These are phyloP conservation scores for Edolisoma coerulescens DNA, from an alignment of 2,113 vertebrate genomes.

Conservation along the genomic window DNA sequence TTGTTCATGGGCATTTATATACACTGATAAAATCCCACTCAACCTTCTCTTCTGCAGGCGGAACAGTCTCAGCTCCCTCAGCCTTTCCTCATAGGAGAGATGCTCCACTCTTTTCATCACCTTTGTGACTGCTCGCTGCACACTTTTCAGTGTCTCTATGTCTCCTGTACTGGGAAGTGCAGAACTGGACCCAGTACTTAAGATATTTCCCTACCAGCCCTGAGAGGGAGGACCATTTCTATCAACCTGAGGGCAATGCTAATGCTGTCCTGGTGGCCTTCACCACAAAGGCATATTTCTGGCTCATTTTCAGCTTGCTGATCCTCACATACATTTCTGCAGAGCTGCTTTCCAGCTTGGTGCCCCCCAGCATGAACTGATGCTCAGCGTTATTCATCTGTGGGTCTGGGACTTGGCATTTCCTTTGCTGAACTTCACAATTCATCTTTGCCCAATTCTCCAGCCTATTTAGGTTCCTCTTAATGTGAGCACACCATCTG, in stretches of 20 bases:
- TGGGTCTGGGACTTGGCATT: not conserved
- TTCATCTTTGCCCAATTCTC: not conserved
- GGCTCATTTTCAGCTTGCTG: not conserved
- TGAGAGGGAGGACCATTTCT: not conserved
- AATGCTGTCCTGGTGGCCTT: not conserved
- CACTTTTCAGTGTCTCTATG: not conserved
- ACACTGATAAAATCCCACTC: not conserved
- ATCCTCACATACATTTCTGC: not conserved
- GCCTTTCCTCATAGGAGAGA: not conserved
- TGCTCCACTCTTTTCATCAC: not conserved
- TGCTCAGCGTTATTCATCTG: not conserved
- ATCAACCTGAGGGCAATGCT: not conserved
- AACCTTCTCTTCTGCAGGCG: not conserved
- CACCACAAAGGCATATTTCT: not conserved
- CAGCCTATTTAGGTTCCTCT: not conserved
- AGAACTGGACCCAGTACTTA: not conserved
- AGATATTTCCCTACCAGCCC: accelerated
- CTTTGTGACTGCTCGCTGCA: not conserved
- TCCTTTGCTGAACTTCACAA: not conserved
- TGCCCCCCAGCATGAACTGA: not conserved
- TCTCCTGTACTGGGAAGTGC: not conserved
- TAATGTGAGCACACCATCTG: not conserved
- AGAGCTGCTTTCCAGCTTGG: not conserved
- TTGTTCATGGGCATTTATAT: not conserved
- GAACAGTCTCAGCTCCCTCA: not conserved